Evolutionary conservation across 1,140 invertebrate genomes (phyloP).

Genomic region (Globodera ellingtonae): DNA sequence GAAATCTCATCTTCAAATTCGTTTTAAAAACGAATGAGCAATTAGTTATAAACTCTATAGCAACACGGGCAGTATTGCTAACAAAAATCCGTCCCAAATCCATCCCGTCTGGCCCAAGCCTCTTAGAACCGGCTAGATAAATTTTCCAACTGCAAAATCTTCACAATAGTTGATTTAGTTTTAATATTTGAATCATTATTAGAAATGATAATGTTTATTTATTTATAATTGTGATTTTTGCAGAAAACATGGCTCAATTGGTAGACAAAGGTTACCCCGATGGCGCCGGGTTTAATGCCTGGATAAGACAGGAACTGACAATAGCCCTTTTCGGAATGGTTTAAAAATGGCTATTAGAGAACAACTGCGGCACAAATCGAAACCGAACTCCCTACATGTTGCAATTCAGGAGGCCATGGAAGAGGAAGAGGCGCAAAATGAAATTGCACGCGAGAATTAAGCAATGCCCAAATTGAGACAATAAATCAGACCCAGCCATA

Average conservation of each 20-base stretch:
- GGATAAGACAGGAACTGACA: neutral
- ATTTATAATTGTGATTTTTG: neutral
- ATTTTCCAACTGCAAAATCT: no score
- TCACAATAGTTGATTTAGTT: no score
- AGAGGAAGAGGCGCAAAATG: neutral
- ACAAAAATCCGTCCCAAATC: no score
- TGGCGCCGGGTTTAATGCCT: neutral
- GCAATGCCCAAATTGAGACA: neutral
- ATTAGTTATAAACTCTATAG: no score
- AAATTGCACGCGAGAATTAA: neutral
- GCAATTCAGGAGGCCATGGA: slow-evolving; percentile 1
- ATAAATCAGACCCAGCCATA: neutral
- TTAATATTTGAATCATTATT: no score
- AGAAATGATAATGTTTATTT: no score
- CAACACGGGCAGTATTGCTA: no score
- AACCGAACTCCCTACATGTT: neutral
- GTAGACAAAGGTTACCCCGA: no score
- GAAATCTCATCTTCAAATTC: no score
- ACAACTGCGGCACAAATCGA: neutral
- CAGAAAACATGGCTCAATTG: neutral
- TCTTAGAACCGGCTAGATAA: no score
- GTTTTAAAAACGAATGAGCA: no score
- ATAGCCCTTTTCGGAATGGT: slow-evolving; percentile 2
- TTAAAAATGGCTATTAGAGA: neutral
- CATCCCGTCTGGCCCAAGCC: no score